Conservation (phyloP, 2,888 invertebrate genomes). For the Polydrusus cervinus region DNA sequence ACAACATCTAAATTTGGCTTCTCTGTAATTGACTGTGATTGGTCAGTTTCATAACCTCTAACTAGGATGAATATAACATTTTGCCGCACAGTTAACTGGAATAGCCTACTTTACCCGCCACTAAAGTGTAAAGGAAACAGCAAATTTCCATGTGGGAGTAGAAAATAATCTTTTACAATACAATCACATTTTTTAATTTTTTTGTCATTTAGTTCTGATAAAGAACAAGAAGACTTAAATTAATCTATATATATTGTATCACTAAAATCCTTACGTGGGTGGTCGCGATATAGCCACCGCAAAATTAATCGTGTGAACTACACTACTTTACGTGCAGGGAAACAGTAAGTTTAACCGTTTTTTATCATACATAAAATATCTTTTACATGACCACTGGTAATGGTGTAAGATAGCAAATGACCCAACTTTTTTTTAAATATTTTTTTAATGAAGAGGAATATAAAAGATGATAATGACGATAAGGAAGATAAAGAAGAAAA, state of each 20-base stretch:
- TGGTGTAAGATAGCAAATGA: conserved; percentile 49
- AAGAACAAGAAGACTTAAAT: conserved; percentile 42
- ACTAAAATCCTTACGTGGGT: conserved; percentile 45
- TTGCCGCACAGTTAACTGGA: too few species aligned
- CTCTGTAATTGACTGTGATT: too few species aligned
- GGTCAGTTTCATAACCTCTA: too few species aligned
- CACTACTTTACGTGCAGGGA: conserved; percentile 48
- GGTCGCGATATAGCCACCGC: conserved; percentile 30
- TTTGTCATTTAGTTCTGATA: conserved; percentile 1
- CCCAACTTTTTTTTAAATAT: conserved; percentile 41
- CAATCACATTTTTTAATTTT: conserved; percentile 5
- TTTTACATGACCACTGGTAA: conserved; percentile 54
- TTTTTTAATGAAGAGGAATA: not conserved
- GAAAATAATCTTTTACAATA: not conserved
- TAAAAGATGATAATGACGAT: not conserved
- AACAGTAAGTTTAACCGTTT: conserved; percentile 51
- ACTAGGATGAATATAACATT: too few species aligned
- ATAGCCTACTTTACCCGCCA: too few species aligned
- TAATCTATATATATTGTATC: conserved; percentile 49
- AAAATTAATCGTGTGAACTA: conserved; percentile 54
- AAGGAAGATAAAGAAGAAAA: too few species aligned
- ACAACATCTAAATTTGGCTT: too few species aligned
- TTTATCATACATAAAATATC: conserved; percentile 54
- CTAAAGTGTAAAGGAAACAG: too few species aligned
- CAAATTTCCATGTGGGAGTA: too few species aligned